Base-by-base conservation (phyloP, 2,888 invertebrate genomes). In the Octodonta nipae region DNA sequence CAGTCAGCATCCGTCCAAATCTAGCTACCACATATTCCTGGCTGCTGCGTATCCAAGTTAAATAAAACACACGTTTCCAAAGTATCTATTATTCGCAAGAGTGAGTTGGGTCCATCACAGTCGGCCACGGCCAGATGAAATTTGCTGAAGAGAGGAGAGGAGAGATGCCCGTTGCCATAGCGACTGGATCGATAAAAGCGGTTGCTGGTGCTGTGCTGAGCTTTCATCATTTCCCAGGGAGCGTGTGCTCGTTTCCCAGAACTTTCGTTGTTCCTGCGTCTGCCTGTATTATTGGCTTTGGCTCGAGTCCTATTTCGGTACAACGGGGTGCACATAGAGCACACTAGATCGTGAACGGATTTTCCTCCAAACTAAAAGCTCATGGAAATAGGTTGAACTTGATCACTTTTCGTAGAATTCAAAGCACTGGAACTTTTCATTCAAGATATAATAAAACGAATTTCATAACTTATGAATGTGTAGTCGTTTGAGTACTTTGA, bases 181-280 rank as follows among this genome's bases (percentile, higher is more conserved):
- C 34, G 35, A 52, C 51, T 8, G 44, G 49, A 54, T 54, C 54
- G 52, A 52, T 53, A 53, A 42, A 37, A 32, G 41, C 44, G 42
- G 43, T 15, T 16, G 12, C 8, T 2, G n/a, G 26, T 15, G 15
- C 15, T 15, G 13, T 15, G 46, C 39, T 35, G 48, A 28, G 41
- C 40, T 47, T 45, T 38, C 45, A 43, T 44, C 45, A 45, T 47
- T 48, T 49, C 50, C 49, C 50, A 43, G 50, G 50, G 46, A 48
- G 45, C 42, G 35, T 41, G 47, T 42, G 40, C 47, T 40, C 39
- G 41, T 43, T 45, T 46, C 47, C 45, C 47, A 41, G 46, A 42
- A 38, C 42, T 43, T 42, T 39, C 30, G 22, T 22, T 22, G 22
- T 22, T 22, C 38, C 28, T 25, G 13, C 20, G 40, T 35, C 36